phyloP scores from a whole-genome alignment of 2,797 vertebrate species.

The Sarcophilus harrisii region DNA sequence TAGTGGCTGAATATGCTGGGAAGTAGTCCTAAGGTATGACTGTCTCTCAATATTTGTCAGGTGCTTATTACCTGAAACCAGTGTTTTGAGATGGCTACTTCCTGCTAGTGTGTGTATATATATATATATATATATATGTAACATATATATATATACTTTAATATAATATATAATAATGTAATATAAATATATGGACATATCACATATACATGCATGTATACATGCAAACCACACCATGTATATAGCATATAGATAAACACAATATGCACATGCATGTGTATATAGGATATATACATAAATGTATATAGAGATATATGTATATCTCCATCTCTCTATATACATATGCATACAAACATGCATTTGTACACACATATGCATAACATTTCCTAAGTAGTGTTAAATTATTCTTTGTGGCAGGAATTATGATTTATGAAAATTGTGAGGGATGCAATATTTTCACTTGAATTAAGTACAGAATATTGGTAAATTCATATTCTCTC shows the following conservation, averaged over 20 bases:
- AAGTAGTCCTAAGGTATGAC: constrained; percentile 12
- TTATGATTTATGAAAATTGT: background rate
- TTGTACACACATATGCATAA: background rate
- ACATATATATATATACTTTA: too few relatives aligned
- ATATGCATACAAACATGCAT: background rate
- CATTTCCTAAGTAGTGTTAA: background rate
- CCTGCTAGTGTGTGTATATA: background rate
- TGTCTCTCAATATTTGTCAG: constrained; percentile 23
- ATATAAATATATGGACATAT: too few relatives aligned
- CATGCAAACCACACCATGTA: too few relatives aligned
- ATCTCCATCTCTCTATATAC: background rate
- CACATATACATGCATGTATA: background rate
- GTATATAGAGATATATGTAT: background rate
- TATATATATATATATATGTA: too few relatives aligned
- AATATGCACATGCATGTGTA: background rate
- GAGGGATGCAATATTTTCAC: constrained; percentile 2
- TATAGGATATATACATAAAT: background rate
- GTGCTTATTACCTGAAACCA: constrained; percentile 44
- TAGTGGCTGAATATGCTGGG: background rate
- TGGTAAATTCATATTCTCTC: background rate
- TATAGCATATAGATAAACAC: too few relatives aligned
- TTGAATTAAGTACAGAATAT: constrained; percentile 17
- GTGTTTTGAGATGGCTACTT: constrained; percentile 40
- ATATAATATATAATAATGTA: too few relatives aligned
- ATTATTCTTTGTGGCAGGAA: background rate